A percentile compares a stretch with the other conserved stretches of the same genome.
Evolutionary conservation across 2,888 invertebrate species (phyloP).

Genomic region (Amblyteles armatorius): DNA sequence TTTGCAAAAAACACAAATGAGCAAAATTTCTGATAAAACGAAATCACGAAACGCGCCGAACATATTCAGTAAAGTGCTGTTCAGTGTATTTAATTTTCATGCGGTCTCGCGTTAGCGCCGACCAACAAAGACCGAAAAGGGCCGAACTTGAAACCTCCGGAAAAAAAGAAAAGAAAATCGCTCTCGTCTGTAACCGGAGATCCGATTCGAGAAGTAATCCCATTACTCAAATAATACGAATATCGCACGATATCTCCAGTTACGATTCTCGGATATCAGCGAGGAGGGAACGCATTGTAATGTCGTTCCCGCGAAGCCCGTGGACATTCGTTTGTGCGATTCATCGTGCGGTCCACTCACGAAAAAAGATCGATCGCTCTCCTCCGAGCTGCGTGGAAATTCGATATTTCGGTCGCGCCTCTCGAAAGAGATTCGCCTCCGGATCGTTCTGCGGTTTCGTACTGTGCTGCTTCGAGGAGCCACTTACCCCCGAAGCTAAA

Average conservation of each 20-base stretch:
- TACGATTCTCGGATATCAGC: conserved; percentile 52
- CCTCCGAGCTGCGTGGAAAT: conserved; percentile 63
- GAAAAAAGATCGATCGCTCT: conserved; percentile 50
- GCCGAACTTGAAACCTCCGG: conserved; percentile 16
- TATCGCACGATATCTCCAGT: conserved; percentile 61
- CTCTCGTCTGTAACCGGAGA: conserved; percentile 43
- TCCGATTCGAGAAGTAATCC: conserved; percentile 39
- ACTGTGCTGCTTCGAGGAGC: conserved; percentile 31
- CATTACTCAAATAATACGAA: conserved; percentile 47
- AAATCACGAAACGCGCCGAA: neutral
- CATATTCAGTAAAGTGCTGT: neutral
- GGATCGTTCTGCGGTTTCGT: conserved; percentile 46
- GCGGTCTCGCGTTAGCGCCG: neutral
- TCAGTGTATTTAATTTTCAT: neutral
- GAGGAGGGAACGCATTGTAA: conserved; percentile 30
- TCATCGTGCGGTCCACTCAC: conserved; percentile 27
- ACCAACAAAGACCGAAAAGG: neutral
- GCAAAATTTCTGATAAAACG: too few relatives aligned
- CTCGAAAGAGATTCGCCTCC: conserved; percentile 22
- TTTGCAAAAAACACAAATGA: too few relatives aligned
- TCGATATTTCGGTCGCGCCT: conserved; percentile 65
- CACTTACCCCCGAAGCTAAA: conserved; percentile 41
- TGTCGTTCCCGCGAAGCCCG: conserved; percentile 42
- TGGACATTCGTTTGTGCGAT: conserved; percentile 53
- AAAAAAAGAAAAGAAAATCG: conserved; percentile 15